Conservation (phyloP, 2,888 invertebrate genomes). For the Syrphus vitripennis region DNA sequence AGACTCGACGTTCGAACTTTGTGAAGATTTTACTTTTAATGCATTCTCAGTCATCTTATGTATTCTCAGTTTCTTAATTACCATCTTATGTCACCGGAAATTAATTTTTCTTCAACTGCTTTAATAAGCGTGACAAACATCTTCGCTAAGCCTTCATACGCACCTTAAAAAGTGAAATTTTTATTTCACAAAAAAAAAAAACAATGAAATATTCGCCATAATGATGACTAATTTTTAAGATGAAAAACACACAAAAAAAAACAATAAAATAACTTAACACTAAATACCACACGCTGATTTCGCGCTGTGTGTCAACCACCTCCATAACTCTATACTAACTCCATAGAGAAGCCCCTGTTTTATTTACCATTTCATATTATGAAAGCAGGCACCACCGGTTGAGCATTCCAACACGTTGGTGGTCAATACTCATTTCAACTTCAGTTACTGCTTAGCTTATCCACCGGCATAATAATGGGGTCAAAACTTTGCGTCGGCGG, state of each 20-base stretch:
- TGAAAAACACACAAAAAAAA: background rate
- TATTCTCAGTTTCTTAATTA: background rate
- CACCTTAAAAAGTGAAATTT: slow-evolving; percentile 72
- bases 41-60: background rate
- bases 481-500: background rate
- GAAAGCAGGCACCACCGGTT: slow-evolving; percentile 51
- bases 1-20: no score
- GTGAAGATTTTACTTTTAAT: no score
- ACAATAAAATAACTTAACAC: slow-evolving; percentile 15
- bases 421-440: slow-evolving; percentile 31
- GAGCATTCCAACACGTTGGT: slow-evolving; percentile 62
- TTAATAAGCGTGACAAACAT: slow-evolving; percentile 36
- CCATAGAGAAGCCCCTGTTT: slow-evolving; percentile 8
- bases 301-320: slow-evolving; percentile 59
- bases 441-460: slow-evolving; percentile 26
- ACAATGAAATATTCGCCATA: slow-evolving; percentile 29
- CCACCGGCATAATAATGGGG: slow-evolving; percentile 37
- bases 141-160: slow-evolving; percentile 30
- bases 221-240: slow-evolving; percentile 45
- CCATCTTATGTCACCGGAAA: background rate
- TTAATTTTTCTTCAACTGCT: background rate
- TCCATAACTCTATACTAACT: background rate
- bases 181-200: background rate
- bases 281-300: slow-evolving; percentile 31
- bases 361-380: slow-evolving; percentile 54